These are phyloP conservation scores for Pomatorhinus ruficollis DNA, from an alignment of 2,113 vertebrate species.

Conservation along the genomic window DNA sequence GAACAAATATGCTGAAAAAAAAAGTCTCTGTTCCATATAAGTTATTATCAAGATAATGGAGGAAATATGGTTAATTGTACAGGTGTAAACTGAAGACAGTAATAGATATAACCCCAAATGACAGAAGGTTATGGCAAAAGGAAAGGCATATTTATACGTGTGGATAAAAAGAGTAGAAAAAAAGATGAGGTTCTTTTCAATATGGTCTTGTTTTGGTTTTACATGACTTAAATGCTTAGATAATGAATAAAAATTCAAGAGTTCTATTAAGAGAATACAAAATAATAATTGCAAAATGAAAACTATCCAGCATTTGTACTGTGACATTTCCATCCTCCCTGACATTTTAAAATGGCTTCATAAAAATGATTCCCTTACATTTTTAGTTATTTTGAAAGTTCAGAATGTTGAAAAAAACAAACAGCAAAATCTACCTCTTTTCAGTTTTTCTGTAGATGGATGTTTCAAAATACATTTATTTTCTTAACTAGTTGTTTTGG, in stretches of 20 bases:
- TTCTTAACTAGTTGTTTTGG: background rate
- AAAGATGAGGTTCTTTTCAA: background rate
- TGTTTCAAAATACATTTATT: background rate
- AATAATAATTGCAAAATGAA: background rate
- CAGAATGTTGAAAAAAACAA: background rate
- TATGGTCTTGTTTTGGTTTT: background rate
- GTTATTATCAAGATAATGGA: background rate
- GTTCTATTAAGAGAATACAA: background rate
- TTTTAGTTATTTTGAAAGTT: background rate
- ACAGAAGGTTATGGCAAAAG: background rate
- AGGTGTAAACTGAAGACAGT: background rate
- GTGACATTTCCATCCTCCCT: background rate
- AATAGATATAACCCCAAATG: background rate
- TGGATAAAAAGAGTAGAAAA: background rate
- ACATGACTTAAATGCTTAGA: background rate
- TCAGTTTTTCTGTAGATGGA: background rate
- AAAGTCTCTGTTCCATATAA: background rate
- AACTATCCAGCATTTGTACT: background rate
- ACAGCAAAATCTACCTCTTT: background rate
- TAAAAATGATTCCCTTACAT: background rate
- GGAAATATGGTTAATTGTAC: background rate
- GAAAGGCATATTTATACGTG: background rate
- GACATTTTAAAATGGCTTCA: background rate
- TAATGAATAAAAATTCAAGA: background rate
- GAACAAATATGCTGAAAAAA: background rate